Evolutionary conservation across 2,113 vertebrate genomes (phyloP).

Genomic region (Hypocryptadius cinnamomeus): DNA sequence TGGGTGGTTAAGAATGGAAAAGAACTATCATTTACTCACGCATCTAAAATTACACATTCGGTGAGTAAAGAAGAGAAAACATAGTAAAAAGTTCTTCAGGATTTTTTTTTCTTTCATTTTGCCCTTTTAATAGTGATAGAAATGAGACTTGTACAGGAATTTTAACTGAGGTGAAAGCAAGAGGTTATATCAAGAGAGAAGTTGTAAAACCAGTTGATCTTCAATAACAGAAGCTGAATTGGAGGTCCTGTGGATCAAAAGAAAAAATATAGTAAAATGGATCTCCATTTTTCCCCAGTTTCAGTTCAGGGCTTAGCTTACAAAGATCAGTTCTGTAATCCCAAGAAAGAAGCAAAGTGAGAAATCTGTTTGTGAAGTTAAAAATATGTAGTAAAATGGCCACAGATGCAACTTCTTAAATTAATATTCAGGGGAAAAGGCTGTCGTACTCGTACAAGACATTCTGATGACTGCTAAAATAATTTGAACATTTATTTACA

Average conservation of each 20-base stretch:
- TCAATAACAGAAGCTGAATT: not conserved
- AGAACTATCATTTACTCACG: not conserved
- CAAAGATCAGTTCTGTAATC: not conserved
- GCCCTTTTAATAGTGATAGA: not conserved
- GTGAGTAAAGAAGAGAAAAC: not conserved
- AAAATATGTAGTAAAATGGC: not conserved
- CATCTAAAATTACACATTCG: not conserved
- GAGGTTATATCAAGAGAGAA: not conserved
- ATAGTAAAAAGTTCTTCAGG: not conserved
- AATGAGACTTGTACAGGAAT: not conserved
- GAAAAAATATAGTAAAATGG: not conserved
- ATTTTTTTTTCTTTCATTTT: not conserved
- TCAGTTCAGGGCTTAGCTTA: not conserved
- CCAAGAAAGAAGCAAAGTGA: not conserved
- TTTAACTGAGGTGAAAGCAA: not conserved
- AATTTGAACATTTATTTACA: not conserved
- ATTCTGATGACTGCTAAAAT: not conserved
- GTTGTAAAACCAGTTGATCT: not conserved
- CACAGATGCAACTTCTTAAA: not conserved
- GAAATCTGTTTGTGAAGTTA: not conserved
- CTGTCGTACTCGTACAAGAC: not conserved
- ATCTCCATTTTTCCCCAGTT: not conserved
- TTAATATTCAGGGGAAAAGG: not conserved
- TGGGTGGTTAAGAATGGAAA: not conserved
- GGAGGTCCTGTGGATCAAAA: not conserved